These are phyloP conservation scores for Leucoraja erinaceus DNA, from an alignment of 2,113 vertebrate genomes.

Conservation along the genomic window DNA sequence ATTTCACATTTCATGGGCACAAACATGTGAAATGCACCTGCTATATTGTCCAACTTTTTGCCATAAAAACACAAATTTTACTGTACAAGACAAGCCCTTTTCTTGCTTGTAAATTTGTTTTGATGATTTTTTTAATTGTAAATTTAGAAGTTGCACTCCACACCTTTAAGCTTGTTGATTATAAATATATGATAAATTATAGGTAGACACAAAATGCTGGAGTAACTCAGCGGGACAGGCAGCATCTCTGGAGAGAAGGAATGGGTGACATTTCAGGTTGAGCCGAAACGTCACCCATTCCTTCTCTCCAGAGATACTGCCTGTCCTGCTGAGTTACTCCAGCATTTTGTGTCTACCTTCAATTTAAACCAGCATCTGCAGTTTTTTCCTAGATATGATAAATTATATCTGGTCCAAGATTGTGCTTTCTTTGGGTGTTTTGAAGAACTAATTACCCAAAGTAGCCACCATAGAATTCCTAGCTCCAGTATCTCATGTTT, in stretches of 20 bases:
- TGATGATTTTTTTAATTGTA: neutral
- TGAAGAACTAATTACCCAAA: neutral
- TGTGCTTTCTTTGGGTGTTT: neutral
- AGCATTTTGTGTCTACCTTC: too few relatives aligned
- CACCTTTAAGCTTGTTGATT: neutral
- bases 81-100: slow-evolving; percentile 8
- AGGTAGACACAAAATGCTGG: too few relatives aligned
- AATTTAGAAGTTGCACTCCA: slow-evolving; percentile 29
- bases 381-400: too few relatives aligned
- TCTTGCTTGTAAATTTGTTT: neutral
- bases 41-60: neutral
- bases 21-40: too few relatives aligned
- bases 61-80: neutral
- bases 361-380: too few relatives aligned
- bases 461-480: neutral
- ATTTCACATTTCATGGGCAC: neutral
- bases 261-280: too few relatives aligned
- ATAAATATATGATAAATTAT: too few relatives aligned
- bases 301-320: too few relatives aligned
- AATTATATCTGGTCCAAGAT: neutral
- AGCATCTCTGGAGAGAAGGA: too few relatives aligned
- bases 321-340: too few relatives aligned
- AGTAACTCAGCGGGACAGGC: too few relatives aligned
- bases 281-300: too few relatives aligned
- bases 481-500: neutral